Evolutionary conservation across 2,888 invertebrate species (phyloP).

Genomic region (Pristionchus arcanus): DNA sequence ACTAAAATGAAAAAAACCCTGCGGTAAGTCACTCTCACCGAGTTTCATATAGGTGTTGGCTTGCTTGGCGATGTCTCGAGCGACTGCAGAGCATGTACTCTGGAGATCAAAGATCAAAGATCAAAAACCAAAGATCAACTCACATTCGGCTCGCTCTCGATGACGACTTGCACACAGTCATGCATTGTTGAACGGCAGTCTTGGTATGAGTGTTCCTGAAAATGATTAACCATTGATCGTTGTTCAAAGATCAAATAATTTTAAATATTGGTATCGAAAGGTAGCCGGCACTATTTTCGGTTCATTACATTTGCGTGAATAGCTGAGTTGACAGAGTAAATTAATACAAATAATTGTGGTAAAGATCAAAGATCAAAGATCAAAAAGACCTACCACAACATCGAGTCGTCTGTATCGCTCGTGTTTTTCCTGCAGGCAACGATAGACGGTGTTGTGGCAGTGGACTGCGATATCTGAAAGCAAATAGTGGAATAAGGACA

Average conservation of each 20-base stretch:
- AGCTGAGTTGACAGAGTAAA: too few species aligned
- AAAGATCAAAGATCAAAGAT: neutral
- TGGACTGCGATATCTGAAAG: neutral
- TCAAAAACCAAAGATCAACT: neutral
- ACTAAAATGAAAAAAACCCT: too few species aligned
- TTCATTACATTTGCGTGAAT: too few species aligned
- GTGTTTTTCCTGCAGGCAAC: neutral
- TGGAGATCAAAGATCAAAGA: neutral
- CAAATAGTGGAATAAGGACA: too few species aligned
- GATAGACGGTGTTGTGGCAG: slow-evolving; percentile 1
- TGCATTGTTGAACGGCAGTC: neutral
- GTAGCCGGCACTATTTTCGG: too few species aligned
- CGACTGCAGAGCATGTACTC: neutral
- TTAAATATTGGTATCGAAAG: too few species aligned
- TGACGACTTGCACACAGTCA: neutral
- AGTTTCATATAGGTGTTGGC: neutral
- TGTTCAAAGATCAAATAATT: neutral
- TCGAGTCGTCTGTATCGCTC: neutral
- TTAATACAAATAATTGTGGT: too few species aligned
- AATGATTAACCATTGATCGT: too few species aligned
- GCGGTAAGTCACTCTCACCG: neutral
- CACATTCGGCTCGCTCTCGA: neutral
- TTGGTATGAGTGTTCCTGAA: neutral
- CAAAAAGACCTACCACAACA: neutral
- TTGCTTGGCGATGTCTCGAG: neutral